phyloP scores from a whole-genome alignment of 1,140 invertebrate species.

The Asbolus verrucosus region DNA sequence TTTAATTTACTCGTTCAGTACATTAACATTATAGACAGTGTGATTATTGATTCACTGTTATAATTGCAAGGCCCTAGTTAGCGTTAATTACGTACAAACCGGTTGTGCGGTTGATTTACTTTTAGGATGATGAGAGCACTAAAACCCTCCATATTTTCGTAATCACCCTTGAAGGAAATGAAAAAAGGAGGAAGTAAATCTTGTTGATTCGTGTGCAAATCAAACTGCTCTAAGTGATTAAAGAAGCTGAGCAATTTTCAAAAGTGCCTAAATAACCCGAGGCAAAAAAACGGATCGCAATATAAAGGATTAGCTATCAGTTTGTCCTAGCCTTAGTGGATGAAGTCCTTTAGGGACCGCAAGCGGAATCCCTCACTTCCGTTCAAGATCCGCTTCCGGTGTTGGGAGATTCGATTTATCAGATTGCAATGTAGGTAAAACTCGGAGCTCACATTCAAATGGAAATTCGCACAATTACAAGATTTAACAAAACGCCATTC shows the following conservation, averaged over 20 bases:
- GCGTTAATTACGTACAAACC: too few relatives aligned
- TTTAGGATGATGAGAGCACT: too few relatives aligned
- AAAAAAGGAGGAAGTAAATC: neutral
- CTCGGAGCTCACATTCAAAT: conserved; percentile 22
- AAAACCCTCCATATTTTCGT: too few relatives aligned
- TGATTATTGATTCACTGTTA: neutral
- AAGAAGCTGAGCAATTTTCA: conserved; percentile 19
- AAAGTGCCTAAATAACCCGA: conserved; percentile 21
- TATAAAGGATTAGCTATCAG: conserved; percentile 24
- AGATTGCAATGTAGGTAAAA: conserved; percentile 18
- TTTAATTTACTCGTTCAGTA: neutral
- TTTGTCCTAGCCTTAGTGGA: conserved; percentile 25
- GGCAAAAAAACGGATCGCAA: conserved; percentile 17
- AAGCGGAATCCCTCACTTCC: conserved; percentile 32
- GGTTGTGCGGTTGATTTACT: too few relatives aligned
- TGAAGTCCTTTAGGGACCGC: conserved; percentile 35
- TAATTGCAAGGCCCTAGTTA: neutral
- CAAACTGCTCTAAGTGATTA: too few relatives aligned
- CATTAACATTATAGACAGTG: neutral
- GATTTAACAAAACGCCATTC: conserved; percentile 16
- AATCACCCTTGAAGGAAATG: too few relatives aligned
- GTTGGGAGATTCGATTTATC: conserved; percentile 31
- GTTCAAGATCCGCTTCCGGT: conserved; percentile 32
- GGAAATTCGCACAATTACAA: neutral
- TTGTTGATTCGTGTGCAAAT: neutral